Percentiles rank a stretch among this genome's conserved stretches.
Evolutionary conservation across 1,140 invertebrate species (phyloP).

Genomic region (Archegozetes longisetosus): DNA sequence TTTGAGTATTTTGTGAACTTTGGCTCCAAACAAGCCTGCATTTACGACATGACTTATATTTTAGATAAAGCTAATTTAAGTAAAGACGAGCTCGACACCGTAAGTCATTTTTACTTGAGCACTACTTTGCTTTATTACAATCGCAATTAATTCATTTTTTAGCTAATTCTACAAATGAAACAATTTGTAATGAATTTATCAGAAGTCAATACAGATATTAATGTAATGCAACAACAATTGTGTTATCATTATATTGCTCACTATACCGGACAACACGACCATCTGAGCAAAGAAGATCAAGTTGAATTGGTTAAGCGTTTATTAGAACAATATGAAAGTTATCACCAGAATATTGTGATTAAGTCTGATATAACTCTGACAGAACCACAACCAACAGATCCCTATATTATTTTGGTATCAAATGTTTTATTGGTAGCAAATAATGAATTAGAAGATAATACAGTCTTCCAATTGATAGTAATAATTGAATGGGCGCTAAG

Average conservation of each 20-base stretch:
- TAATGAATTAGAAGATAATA: constrained; percentile 33
- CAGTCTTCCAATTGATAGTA: constrained; percentile 23
- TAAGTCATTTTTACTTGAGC: constrained; percentile 10
- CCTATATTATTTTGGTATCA: constrained; percentile 55
- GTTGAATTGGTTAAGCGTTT: background rate
- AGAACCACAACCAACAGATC: constrained; percentile 38
- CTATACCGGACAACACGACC: background rate
- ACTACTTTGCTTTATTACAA: background rate
- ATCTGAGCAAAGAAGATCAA: background rate
- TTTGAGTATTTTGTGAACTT: constrained; percentile 60
- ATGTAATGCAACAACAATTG: background rate
- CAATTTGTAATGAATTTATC: background rate
- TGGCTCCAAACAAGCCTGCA: constrained; percentile 61
- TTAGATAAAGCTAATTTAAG: constrained; percentile 11
- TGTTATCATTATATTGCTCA: background rate
- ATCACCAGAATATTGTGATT: background rate
- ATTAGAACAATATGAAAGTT: background rate
- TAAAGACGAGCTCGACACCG: constrained; percentile 23
- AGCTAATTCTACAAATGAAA: constrained; percentile 4
- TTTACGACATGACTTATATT: constrained; percentile 44
- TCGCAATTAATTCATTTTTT: background rate
- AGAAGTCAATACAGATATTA: background rate
- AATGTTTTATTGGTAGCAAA: constrained; percentile 56
- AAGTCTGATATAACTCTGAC: background rate
- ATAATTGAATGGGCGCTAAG: constrained; percentile 50